A percentile compares a stretch with the other conserved stretches of the same genome.
Evolutionary conservation across 2,888 invertebrate species (phyloP).

Genomic region (Ariolimax columbianus): DNA sequence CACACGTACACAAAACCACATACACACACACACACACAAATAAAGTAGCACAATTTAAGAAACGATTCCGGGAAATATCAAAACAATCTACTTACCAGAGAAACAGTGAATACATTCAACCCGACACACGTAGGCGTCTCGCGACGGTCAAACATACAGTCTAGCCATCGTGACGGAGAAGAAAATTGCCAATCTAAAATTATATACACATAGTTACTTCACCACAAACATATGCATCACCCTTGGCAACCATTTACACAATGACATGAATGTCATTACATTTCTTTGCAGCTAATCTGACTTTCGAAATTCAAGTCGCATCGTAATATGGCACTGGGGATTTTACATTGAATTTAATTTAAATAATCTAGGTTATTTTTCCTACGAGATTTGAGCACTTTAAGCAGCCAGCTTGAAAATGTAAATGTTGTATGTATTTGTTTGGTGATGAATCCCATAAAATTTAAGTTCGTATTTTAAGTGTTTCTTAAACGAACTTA

Average conservation of each 20-base stretch:
- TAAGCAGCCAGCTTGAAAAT: background rate
- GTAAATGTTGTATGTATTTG: background rate
- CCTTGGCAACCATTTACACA: background rate
- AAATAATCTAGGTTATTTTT: background rate
- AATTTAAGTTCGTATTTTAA: background rate
- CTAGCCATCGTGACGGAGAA: background rate
- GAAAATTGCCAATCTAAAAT: slow-evolving; percentile 24
- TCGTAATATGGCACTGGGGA: background rate
- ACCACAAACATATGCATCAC: slow-evolving; percentile 4
- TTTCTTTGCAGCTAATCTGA: background rate
- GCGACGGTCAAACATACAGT: background rate
- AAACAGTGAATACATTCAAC: too few relatives aligned
- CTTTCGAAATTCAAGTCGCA: background rate
- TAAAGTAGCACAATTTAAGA: too few relatives aligned
- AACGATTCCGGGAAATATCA: background rate
- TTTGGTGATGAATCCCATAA: background rate
- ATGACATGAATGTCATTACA: background rate
- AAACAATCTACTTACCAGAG: background rate
- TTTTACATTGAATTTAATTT: background rate
- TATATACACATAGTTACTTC: slow-evolving; percentile 3
- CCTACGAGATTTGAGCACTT: background rate
- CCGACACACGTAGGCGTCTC: too few relatives aligned
- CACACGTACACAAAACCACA: too few relatives aligned
- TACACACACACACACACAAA: too few relatives aligned
- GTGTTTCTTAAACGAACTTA: background rate